These are phyloP conservation scores for Drosophila macrospina DNA, from an alignment of 2,888 invertebrate genomes.

Conservation along the genomic window DNA sequence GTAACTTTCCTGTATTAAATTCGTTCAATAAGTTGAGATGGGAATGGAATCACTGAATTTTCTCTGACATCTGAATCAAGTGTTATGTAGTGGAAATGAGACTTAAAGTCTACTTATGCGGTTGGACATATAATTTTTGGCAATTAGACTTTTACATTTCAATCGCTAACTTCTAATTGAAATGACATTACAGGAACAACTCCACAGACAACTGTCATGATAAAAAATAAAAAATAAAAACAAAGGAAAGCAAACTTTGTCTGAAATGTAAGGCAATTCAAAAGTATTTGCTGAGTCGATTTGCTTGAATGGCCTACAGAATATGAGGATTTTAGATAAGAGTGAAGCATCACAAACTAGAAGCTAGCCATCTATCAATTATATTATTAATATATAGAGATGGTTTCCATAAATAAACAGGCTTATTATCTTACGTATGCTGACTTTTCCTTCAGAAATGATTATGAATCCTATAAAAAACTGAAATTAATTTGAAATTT, in stretches of 20 bases:
- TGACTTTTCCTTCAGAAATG: conserved; percentile 36
- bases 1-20: conserved; percentile 18
- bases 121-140: conserved; percentile 30
- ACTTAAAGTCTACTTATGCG: conserved; percentile 10
- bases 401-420: background rate
- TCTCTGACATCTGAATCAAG: background rate
- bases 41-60: conserved; percentile 3
- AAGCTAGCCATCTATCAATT: background rate
- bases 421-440: conserved; percentile 17
- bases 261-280: conserved; percentile 3
- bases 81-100: conserved; percentile 13
- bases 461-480: background rate
- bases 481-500: conserved; percentile 22
- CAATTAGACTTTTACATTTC: conserved; percentile 54
- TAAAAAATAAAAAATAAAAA: background rate
- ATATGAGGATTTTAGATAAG: background rate
- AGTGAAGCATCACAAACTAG: background rate
- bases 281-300: background rate
- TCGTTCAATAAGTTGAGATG: conserved; percentile 13
- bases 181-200: conserved; percentile 41
- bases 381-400: background rate
- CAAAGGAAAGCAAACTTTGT: conserved; percentile 1
- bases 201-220: conserved; percentile 6
- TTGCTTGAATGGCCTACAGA: background rate
- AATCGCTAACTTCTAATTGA: conserved; percentile 65